Evolutionary conservation across 2,888 invertebrate genomes (phyloP).

Genomic region (Harpagoxenus sublaevis): DNA sequence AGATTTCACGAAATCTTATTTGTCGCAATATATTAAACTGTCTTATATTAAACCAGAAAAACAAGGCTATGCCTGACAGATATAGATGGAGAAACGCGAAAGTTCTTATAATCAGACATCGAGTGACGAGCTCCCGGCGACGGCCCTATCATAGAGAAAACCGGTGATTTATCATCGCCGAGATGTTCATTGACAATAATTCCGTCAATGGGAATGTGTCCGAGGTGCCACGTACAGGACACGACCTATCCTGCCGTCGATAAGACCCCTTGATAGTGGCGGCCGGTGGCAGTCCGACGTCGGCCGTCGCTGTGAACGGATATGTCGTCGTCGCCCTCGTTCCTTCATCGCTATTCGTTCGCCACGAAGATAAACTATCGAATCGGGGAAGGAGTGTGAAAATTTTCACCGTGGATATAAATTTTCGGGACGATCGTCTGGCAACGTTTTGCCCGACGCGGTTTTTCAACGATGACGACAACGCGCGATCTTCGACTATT

Average conservation of each 20-base stretch:
- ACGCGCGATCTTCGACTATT: not conserved
- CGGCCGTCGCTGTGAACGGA: constrained; percentile 75
- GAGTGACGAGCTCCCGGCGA: not conserved
- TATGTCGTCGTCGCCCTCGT: constrained; percentile 62
- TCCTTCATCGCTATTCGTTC: constrained; percentile 56
- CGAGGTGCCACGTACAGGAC: constrained; percentile 34
- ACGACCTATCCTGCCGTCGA: constrained; percentile 73
- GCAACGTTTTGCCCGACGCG: not conserved
- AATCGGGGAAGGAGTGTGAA: not conserved
- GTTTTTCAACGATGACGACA: not conserved
- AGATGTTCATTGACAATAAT: constrained; percentile 57
- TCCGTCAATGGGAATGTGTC: constrained; percentile 3
- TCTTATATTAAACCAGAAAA: not conserved
- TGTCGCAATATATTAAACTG: not conserved
- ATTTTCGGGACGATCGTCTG: not conserved
- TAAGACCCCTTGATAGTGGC: constrained; percentile 71
- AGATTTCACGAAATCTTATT: not conserved
- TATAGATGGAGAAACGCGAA: not conserved
- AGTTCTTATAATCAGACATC: not conserved
- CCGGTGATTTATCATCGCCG: constrained; percentile 15
- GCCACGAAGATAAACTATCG: not conserved
- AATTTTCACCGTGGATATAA: not conserved
- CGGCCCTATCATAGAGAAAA: not conserved
- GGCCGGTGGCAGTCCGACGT: constrained; percentile 73
- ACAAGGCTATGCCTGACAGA: not conserved